phyloP scores from a whole-genome alignment of 2,113 vertebrate species.

The Anhinga rufa region DNA sequence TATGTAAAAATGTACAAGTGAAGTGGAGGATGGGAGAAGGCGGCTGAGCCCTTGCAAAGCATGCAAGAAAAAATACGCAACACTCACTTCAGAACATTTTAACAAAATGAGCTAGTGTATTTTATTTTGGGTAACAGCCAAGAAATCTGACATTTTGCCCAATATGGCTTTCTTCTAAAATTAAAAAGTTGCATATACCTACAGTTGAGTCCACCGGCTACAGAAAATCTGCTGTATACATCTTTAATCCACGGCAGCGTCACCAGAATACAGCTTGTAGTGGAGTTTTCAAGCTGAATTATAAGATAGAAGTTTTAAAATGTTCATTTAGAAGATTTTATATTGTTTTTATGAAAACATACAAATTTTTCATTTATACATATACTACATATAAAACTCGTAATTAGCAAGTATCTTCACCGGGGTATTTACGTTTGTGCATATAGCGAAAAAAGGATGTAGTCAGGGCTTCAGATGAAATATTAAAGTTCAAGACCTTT shows the following conservation, averaged over 20 bases:
- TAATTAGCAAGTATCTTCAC: constrained; percentile 44
- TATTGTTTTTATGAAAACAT: constrained; percentile 68
- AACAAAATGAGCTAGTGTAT: constrained; percentile 65
- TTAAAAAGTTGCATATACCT: constrained; percentile 65
- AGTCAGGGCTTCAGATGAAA: constrained; percentile 44
- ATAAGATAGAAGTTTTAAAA: constrained; percentile 49
- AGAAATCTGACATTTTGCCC: constrained; percentile 66
- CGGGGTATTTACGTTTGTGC: constrained; percentile 57
- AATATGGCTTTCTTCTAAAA: constrained; percentile 68
- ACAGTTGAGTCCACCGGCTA: constrained; percentile 42
- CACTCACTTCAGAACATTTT: constrained; percentile 48
- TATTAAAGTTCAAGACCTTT: constrained; percentile 44
- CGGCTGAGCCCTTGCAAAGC: neutral
- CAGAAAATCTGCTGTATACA: constrained; percentile 31
- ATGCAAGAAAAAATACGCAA: constrained; percentile 38
- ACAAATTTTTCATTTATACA: constrained; percentile 70
- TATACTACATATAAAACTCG: constrained; percentile 67
- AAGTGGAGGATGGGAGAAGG: neutral
- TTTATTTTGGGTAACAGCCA: constrained; percentile 70
- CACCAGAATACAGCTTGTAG: constrained; percentile 42
- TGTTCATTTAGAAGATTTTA: constrained; percentile 55
- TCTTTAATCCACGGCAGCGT: constrained; percentile 20
- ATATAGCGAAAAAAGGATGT: constrained; percentile 37
- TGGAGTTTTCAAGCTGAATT: constrained; percentile 52
- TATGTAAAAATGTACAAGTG: neutral